Conservation (phyloP, 2,113 vertebrate species). For the Hippopotamus amphibius region DNA sequence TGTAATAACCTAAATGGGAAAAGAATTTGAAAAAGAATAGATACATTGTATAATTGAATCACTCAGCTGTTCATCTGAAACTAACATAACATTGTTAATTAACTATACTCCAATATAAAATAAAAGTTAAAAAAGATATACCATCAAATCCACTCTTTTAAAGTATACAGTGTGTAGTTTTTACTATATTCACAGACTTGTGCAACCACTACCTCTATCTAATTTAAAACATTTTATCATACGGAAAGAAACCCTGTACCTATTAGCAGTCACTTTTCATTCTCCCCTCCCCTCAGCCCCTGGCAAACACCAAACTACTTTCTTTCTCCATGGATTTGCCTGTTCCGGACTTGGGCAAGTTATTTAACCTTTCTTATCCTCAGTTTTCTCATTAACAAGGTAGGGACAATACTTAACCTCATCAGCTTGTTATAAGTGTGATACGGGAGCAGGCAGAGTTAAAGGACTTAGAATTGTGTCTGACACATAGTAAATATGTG, state of each 20-base stretch:
- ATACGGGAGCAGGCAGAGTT: neutral
- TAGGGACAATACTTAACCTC: neutral
- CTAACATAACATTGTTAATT: too few species aligned
- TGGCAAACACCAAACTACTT: neutral
- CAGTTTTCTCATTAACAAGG: slow-evolving; percentile 18
- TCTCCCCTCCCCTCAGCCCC: neutral
- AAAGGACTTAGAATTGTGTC: slow-evolving; percentile 32
- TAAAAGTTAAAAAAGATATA: too few species aligned
- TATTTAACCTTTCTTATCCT: slow-evolving; percentile 18
- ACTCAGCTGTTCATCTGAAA: too few species aligned
- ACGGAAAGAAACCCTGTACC: neutral
- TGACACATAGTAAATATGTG: neutral
- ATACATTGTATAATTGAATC: too few species aligned
- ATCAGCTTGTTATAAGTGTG: neutral
- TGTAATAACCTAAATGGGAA: too few species aligned
- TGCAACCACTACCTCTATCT: slow-evolving; percentile 32
- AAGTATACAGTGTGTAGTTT: neutral
- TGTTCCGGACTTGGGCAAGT: neutral
- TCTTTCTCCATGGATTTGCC: slow-evolving; percentile 13
- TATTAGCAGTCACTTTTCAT: neutral
- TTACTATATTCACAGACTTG: neutral
- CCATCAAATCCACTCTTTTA: neutral
- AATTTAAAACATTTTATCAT: slow-evolving; percentile 12
- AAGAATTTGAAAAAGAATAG: too few species aligned
- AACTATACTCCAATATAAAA: too few species aligned